phyloP scores from a whole-genome alignment of 1,140 invertebrate species.

The Sitobion miscanthi region DNA sequence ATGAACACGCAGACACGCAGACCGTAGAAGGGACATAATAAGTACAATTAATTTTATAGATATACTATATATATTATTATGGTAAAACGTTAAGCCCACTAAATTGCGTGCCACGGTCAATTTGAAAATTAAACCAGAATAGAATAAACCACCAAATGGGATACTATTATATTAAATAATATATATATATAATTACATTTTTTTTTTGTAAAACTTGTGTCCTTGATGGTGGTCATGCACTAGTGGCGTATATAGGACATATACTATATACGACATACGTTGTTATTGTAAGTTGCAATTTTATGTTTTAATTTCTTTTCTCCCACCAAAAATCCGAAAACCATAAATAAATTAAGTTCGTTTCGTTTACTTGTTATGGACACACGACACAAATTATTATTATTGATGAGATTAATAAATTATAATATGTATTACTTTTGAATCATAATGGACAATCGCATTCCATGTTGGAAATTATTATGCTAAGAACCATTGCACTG shows the following conservation, averaged over 20 bases:
- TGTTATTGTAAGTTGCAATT: neutral
- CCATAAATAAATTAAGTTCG: neutral
- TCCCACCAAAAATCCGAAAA: neutral
- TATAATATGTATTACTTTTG: neutral
- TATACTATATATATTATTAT: neutral
- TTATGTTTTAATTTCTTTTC: neutral
- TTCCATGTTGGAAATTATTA: neutral
- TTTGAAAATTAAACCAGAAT: neutral
- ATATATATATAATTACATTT: neutral
- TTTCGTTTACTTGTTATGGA: neutral
- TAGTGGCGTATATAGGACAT: neutral
- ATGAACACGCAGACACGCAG: neutral
- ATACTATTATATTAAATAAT: constrained; percentile 11
- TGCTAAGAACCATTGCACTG: neutral
- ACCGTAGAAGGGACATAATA: neutral
- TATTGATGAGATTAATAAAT: neutral
- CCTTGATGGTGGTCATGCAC: neutral
- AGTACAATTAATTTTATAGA: neutral
- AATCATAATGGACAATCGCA: neutral
- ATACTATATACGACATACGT: neutral
- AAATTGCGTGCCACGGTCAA: neutral
- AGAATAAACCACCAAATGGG: neutral
- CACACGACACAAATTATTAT: neutral
- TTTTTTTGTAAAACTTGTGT: neutral
- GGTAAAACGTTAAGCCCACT: constrained; percentile 4